Evolutionary conservation across 2,113 vertebrate species (phyloP).

Genomic region (Crocuta crocuta): DNA sequence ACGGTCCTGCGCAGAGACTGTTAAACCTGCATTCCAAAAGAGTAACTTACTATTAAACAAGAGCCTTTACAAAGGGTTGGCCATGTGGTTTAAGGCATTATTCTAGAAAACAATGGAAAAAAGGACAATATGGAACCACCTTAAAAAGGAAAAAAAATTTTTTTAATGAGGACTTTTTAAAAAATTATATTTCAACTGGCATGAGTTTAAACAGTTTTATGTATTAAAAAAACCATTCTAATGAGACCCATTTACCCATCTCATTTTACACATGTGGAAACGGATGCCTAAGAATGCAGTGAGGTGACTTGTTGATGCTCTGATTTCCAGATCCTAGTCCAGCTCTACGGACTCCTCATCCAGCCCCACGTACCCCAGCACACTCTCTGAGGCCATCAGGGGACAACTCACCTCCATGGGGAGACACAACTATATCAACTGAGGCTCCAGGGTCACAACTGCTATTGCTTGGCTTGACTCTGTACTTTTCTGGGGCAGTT

Average conservation of each 20-base stretch:
- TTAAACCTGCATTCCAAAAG: slow-evolving; percentile 87
- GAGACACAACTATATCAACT: slow-evolving; percentile 94
- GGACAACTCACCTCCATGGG: slow-evolving; percentile 93
- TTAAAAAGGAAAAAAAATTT: not conserved
- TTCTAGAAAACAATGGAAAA: slow-evolving; percentile 7
- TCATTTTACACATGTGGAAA: slow-evolving; percentile 3
- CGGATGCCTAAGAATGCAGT: not conserved
- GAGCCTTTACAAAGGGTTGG: not conserved
- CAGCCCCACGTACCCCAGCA: not conserved
- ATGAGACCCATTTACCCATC: not conserved
- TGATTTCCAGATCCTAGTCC: not conserved
- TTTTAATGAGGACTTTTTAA: not conserved
- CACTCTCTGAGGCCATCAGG: not conserved
- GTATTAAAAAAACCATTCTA: not conserved
- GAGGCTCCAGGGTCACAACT: slow-evolving; percentile 95
- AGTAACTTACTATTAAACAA: not conserved
- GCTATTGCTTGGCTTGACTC: slow-evolving; percentile 98
- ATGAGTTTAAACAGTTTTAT: not conserved
- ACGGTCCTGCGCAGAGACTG: slow-evolving; percentile 95
- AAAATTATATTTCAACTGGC: not conserved
- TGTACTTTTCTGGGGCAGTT: slow-evolving; percentile 98
- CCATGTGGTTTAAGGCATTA: not conserved
- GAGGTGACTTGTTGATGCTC: not conserved
- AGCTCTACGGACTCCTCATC: not conserved
- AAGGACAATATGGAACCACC: not conserved